Evolutionary conservation across 2,888 invertebrate species (phyloP).

Genomic region (Morpho helenor): DNA sequence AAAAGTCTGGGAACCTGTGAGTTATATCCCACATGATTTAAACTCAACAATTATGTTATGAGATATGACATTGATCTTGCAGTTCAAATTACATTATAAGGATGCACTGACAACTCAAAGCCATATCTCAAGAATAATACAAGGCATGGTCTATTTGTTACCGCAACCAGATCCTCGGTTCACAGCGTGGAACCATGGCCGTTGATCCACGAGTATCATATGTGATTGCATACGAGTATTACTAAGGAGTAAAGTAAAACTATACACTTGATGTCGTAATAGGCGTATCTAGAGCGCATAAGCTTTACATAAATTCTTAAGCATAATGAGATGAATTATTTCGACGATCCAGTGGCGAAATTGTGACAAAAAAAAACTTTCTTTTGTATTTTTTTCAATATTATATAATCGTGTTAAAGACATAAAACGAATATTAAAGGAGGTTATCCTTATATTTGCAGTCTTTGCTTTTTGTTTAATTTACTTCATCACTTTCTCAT

Average conservation of each 20-base stretch:
- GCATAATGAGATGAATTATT: no score
- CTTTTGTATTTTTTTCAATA: no score
- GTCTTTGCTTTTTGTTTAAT: no score
- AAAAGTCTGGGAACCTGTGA: no score
- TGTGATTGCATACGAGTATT: constrained; percentile 36
- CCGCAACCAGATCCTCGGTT: constrained; percentile 29
- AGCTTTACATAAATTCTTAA: background rate
- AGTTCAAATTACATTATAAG: constrained; percentile 6
- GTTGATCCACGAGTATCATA: constrained; percentile 57
- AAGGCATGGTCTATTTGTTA: constrained; percentile 13
- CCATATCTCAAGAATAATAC: constrained; percentile 9
- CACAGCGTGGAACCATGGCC: constrained; percentile 29
- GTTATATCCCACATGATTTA: background rate
- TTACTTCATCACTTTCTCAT: no score
- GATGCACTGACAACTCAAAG: constrained; percentile 2
- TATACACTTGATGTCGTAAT: constrained; percentile 10
- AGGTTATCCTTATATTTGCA: no score
- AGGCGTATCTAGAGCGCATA: constrained; percentile 5
- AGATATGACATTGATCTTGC: constrained; percentile 6
- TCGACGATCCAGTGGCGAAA: no score
- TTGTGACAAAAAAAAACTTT: no score
- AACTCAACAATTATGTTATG: background rate
- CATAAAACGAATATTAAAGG: no score
- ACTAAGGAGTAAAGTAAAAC: constrained; percentile 8
- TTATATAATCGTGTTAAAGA: no score